phyloP scores from a whole-genome alignment of 2,888 invertebrate genomes.

The Notodonta ziczac region DNA sequence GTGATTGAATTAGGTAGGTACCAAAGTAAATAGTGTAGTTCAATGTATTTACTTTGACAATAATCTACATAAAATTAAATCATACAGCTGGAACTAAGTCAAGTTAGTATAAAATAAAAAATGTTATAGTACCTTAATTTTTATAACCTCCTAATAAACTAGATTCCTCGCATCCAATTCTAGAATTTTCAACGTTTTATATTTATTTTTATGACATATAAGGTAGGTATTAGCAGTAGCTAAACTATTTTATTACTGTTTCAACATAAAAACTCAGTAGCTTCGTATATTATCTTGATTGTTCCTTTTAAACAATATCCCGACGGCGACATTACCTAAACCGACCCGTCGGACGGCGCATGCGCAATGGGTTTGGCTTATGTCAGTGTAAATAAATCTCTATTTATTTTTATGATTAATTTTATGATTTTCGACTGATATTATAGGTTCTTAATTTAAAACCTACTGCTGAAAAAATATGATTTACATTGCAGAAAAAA shows the following conservation, averaged over 20 bases:
- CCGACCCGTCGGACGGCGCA: slow-evolving; percentile 53
- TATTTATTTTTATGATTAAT: neutral
- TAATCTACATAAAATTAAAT: no score
- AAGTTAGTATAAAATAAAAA: neutral
- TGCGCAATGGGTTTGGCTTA: slow-evolving; percentile 36
- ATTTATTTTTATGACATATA: no score
- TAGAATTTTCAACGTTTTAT: no score
- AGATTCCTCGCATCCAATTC: neutral
- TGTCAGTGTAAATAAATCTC: no score
- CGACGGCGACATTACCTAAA: slow-evolving; percentile 8
- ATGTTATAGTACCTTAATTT: neutral
- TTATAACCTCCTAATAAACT: neutral
- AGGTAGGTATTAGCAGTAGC: no score
- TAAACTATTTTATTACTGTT: neutral
- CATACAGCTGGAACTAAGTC: neutral
- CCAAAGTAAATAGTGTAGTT: neutral
- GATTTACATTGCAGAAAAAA: no score
- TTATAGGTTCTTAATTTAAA: no score
- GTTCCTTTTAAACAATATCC: slow-evolving; percentile 5
- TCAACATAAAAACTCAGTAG: neutral
- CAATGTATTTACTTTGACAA: neutral
- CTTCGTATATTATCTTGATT: neutral
- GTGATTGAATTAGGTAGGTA: neutral
- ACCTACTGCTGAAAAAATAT: no score
- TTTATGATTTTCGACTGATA: no score